phyloP scores from a whole-genome alignment of 2,113 vertebrate genomes.

The Melanostigma gelatinosum region DNA sequence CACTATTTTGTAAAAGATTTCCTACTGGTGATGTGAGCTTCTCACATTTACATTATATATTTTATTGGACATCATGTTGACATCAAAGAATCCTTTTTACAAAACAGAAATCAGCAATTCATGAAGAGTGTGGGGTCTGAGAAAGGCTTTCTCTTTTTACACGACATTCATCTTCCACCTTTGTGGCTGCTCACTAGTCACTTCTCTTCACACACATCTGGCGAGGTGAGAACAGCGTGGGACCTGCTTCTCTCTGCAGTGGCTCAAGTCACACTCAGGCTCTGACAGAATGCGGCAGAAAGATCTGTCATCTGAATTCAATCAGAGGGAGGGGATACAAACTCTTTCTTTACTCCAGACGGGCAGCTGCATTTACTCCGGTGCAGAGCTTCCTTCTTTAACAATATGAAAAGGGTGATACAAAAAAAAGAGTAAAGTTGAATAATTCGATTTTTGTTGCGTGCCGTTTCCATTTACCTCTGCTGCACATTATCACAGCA shows the following conservation, averaged over 20 bases:
- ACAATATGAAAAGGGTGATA: conserved; percentile 15
- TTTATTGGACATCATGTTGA: conserved; percentile 6
- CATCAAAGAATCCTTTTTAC: neutral
- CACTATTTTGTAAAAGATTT: neutral
- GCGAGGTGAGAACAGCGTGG: conserved; percentile 51
- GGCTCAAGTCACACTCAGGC: conserved; percentile 56
- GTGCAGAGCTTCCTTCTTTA: conserved; percentile 35
- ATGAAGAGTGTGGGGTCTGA: conserved; percentile 2
- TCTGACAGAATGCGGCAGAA: conserved; percentile 79
- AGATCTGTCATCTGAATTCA: conserved; percentile 70
- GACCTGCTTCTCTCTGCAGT: conserved; percentile 71
- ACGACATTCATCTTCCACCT: conserved; percentile 46
- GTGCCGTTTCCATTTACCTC: neutral
- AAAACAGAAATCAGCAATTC: neutral
- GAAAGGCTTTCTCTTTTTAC: conserved; percentile 27
- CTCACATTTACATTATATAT: neutral
- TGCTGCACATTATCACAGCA: neutral
- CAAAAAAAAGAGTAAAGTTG: conserved; percentile 2
- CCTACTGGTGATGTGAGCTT: neutral
- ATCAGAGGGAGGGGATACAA: conserved; percentile 48
- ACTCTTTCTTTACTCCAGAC: conserved; percentile 34
- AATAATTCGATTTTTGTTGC: conserved; percentile 1
- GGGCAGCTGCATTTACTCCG: conserved; percentile 34
- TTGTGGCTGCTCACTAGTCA: conserved; percentile 57
- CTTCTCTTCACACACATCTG: conserved; percentile 35